Base-by-base conservation (phyloP, 1,140 invertebrate species). In the Maniola jurtina region DNA sequence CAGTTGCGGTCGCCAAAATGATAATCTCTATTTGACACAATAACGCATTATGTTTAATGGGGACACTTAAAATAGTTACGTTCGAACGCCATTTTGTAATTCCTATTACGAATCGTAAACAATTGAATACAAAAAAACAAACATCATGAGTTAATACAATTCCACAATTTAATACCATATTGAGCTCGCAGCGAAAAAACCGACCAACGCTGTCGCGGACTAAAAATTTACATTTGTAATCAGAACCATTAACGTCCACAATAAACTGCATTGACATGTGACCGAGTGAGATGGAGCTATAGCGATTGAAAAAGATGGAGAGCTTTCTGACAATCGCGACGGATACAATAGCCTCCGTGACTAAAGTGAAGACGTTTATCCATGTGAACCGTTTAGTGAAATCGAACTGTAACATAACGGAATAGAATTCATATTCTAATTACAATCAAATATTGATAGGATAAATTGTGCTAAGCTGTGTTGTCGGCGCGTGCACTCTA, bases 221-320 rank as follows among this genome's bases (percentile, higher is more conserved):
- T 84, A 81, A 88, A 90, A 90, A 90, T 90, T 90, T 90, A 90
- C 88, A 90, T 90, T 90, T 87, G 85, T 90, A 89, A 90, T 90
- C 82, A 87, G 79, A 84, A 73, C 84, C 86, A 90, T 90, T 90
- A 88, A 84, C 79, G 86, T 90, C 84, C 74, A 88, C 85, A 90
- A 90, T 90, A 89, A 89, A 89, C 75, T 89, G 85, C 85, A 90
- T 86, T 90, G 88, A 90, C 85, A 87, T 79, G 83, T 74, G 77
- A 36, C 40, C 36, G 79, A 90, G 65, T 8, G 77, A 67, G 84
- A 90, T 77, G 70, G 67, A 66, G 78, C 78, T 90, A 89, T 69
- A 65, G 76, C 75, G 81, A 6, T 33, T 1, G 72, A 90, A 62
- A 55, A 79, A 79, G 86, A 75, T 61, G 58, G 75, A 66, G 58